These are phyloP conservation scores for Cyclura pinguis DNA, from an alignment of 2,797 vertebrate species.

Conservation along the genomic window DNA sequence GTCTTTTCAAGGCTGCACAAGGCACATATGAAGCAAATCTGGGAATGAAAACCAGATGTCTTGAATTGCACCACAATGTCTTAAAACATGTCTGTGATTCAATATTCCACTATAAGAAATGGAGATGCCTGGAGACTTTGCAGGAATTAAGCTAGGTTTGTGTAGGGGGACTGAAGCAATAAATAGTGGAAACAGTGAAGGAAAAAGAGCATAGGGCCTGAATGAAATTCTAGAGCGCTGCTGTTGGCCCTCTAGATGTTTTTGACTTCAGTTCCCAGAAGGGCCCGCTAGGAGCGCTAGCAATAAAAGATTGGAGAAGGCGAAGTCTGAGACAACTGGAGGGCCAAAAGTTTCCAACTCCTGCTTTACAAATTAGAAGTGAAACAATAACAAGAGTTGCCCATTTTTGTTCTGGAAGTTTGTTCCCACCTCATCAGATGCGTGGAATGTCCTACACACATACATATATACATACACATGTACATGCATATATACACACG, in stretches of 20 bases:
- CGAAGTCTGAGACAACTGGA: neutral
- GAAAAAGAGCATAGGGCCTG: neutral
- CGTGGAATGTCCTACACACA: neutral
- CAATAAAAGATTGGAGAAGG: neutral
- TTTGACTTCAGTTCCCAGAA: neutral
- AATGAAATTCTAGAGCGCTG: neutral
- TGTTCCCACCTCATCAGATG: neutral
- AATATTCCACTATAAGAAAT: neutral
- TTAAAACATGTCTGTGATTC: constrained; percentile 29
- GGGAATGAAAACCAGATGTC: constrained; percentile 58
- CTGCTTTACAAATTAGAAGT: neutral
- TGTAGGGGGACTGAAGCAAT: neutral
- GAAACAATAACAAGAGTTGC: neutral
- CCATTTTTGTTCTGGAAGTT: too few species aligned
- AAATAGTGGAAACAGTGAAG: neutral
- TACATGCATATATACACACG: too few species aligned
- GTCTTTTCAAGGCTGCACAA: constrained; percentile 32
- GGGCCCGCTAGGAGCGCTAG: too few species aligned
- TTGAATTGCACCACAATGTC: neutral
- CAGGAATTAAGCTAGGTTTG: neutral
- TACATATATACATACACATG: too few species aligned
- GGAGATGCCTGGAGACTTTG: neutral
- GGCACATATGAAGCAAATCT: constrained; percentile 38
- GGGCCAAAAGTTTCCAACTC: neutral
- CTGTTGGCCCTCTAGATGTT: neutral